Conservation (phyloP, 2,113 vertebrate species). For the Hiodon alosoides region DNA sequence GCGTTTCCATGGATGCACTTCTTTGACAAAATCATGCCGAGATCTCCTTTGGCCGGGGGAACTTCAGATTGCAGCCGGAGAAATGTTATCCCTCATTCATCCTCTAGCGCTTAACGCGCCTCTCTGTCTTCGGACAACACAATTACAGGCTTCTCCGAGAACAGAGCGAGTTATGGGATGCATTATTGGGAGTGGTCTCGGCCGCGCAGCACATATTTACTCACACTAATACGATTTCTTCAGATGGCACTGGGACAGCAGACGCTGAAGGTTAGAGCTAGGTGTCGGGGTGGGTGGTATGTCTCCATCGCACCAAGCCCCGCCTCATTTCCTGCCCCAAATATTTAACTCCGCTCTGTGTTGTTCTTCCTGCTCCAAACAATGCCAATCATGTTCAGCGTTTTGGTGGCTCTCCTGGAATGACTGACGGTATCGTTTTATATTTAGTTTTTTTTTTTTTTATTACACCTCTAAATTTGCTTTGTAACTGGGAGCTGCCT, state of each 20-base stretch:
- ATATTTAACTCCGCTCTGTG: not conserved
- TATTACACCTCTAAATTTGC: conserved; percentile 3
- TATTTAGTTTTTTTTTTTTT: not conserved
- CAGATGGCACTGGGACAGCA: not conserved
- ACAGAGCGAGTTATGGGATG: not conserved
- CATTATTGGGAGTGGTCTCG: not conserved
- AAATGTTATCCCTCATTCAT: not conserved
- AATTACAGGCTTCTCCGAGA: not conserved
- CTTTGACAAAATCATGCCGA: not conserved
- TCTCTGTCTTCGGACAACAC: not conserved
- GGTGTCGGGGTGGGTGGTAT: not conserved
- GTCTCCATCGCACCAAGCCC: not conserved
- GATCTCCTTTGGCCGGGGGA: not conserved
- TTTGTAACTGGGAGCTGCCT: not conserved
- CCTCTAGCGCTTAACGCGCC: not conserved
- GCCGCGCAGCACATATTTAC: too few relatives aligned
- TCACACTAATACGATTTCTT: not conserved
- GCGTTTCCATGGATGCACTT: not conserved
- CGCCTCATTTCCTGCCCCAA: not conserved
- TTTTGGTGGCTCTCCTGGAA: too few relatives aligned
- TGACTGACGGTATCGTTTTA: too few relatives aligned
- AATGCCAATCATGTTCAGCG: too few relatives aligned
- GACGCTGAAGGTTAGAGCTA: not conserved
- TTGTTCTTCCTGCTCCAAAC: too few relatives aligned
- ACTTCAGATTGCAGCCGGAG: not conserved